Evolutionary conservation across 2,113 vertebrate species (phyloP), one percentile per base, ranked within the genome.

Genomic region (Trematomus loennbergii): DNA sequence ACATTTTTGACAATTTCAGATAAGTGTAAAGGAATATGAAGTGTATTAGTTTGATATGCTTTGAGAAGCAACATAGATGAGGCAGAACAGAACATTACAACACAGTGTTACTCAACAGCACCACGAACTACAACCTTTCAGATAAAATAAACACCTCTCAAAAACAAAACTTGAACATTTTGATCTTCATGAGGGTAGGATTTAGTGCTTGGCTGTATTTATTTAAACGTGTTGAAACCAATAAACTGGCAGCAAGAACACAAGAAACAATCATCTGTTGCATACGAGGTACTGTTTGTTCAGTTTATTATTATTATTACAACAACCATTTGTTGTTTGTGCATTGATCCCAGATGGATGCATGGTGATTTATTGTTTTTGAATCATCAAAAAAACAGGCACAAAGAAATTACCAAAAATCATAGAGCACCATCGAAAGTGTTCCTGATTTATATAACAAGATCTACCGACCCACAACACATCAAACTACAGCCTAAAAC

Each of bases 321-420:
- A n/a, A n/a, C n/a, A n/a, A n/a, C n/a, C n/a, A n/a, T n/a, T n/a
- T n/a, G n/a, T n/a, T n/a, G n/a, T n/a, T 67, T 70, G 53, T 46
- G 3, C 46, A 53, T 45, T 45, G 3, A 59, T n/a, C 48, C 57
- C 54, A 85, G 69, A 82, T 73, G 83, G 79, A 61, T 45, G 59
- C 3, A 40, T 12, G 25, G 52, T 70, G 64, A 59, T 59, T 22
- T 22, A 59, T 13, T 20, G 3, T 50, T 33, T 20, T 54, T 22
- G 12, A 22, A 58, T n/a, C 18, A 69, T 52, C 11, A 46, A 63
- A 17, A 60, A 29, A 48, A 20, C 33, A 20, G 17, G 18, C 2
- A 29, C 10, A 50, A 53, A 22, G 17, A 65, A 64, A 45, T 45
- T 2, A 52, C 20, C 12, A 64, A 45, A 40, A 40, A 40, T 40